Evolutionary conservation across 1,140 invertebrate genomes (phyloP).

Genomic region (Dinoponera quadriceps): DNA sequence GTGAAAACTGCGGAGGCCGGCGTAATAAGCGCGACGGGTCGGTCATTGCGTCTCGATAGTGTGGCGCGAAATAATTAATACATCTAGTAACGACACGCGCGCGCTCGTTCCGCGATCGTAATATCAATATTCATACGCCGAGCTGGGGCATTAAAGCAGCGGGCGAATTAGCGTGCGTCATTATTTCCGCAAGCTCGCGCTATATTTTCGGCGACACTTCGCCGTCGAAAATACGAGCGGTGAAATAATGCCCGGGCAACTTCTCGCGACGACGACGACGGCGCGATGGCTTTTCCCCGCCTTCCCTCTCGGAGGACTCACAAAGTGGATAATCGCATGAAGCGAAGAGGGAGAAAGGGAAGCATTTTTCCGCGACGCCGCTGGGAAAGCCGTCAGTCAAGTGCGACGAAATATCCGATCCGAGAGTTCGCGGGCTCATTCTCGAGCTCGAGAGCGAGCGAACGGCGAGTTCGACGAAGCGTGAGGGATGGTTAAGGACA

Average conservation of each 20-base stretch:
- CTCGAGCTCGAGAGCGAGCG: constrained; percentile 64
- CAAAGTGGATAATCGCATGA: constrained; percentile 58
- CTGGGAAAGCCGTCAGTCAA: constrained; percentile 57
- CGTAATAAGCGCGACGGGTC: not conserved
- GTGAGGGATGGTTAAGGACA: constrained; percentile 71
- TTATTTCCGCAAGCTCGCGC: constrained; percentile 26
- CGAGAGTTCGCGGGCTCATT: constrained; percentile 70
- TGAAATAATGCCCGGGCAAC: constrained; percentile 54
- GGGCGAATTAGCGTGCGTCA: constrained; percentile 27
- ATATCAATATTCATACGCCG: constrained; percentile 51
- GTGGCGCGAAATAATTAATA: constrained; percentile 38
- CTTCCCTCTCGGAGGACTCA: constrained; percentile 38
- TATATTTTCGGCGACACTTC: constrained; percentile 12
- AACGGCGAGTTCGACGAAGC: constrained; percentile 57
- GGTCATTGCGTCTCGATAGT: not conserved
- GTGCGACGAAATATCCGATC: constrained; percentile 71
- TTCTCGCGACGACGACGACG: constrained; percentile 30
- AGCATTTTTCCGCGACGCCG: constrained; percentile 29
- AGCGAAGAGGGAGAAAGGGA: not conserved
- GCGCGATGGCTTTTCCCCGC: constrained; percentile 24
- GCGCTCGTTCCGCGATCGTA: not conserved
- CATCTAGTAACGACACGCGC: constrained; percentile 3
- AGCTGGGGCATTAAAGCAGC: constrained; percentile 9
- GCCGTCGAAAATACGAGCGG: constrained; percentile 39
- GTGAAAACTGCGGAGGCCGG: not conserved